Conservation (phyloP, 2,888 invertebrate species). For the Mamestra brassicae region DNA sequence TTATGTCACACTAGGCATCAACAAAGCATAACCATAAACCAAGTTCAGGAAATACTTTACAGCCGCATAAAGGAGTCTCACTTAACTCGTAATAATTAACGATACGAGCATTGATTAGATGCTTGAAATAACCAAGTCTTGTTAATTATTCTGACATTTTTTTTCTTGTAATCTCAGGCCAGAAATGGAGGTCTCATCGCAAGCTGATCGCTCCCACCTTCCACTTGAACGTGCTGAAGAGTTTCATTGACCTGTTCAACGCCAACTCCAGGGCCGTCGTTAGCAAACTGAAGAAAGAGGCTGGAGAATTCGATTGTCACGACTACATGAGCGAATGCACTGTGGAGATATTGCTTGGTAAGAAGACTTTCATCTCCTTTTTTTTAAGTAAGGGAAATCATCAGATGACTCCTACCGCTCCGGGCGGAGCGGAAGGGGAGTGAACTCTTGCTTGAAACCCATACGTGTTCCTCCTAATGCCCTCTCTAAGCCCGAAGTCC, state of each 20-base stretch:
- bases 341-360: conserved; percentile 95
- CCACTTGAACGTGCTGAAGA: conserved; percentile 96
- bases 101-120: conserved; percentile 9
- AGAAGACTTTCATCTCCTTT: conserved; percentile 71
- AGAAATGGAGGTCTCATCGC: conserved; percentile 96
- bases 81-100: conserved; percentile 26
- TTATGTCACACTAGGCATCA: neutral
- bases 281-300: conserved; percentile 93
- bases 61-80: conserved; percentile 14
- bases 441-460: too few relatives aligned
- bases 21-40: conserved; percentile 28
- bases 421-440: too few relatives aligned
- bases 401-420: too few relatives aligned
- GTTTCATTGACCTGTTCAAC: conserved; percentile 96
- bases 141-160: conserved; percentile 7
- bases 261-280: conserved; percentile 95
- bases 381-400: neutral
- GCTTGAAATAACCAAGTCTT: conserved; percentile 10
- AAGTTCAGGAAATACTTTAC: conserved; percentile 38
- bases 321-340: conserved; percentile 97
- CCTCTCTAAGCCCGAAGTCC: too few relatives aligned
- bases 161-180: conserved; percentile 87
- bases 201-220: conserved; percentile 97
- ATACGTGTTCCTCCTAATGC: too few relatives aligned
- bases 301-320: conserved; percentile 94